phyloP scores from a whole-genome alignment of 2,113 vertebrate genomes.

The Alaudala cheleensis region DNA sequence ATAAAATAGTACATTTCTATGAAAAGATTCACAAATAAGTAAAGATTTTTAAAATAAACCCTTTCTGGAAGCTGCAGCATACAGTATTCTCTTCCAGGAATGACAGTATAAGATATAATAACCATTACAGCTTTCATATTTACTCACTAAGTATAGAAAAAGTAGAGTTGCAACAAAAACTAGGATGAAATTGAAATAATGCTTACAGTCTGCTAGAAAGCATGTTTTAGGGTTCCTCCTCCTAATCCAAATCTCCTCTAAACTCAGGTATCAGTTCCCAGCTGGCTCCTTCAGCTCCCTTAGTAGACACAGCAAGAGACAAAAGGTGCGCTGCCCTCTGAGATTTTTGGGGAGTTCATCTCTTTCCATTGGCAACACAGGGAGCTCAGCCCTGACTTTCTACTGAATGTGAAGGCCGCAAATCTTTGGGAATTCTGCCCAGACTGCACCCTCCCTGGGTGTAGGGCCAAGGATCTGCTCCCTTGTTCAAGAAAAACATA shows the following conservation, averaged over 20 bases:
- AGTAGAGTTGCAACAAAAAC: neutral
- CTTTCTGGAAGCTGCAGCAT: neutral
- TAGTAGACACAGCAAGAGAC: neutral
- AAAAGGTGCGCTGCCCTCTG: neutral
- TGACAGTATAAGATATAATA: neutral
- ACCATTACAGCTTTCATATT: neutral
- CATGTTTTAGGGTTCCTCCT: neutral
- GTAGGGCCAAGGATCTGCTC: neutral
- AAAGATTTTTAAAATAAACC: constrained; percentile 3
- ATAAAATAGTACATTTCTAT: constrained; percentile 37
- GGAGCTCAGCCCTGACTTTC: neutral
- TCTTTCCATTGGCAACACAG: neutral
- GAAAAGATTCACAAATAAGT: constrained; percentile 40
- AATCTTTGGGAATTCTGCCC: neutral
- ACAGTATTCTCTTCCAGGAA: neutral
- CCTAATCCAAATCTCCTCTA: neutral
- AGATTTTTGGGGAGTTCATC: neutral
- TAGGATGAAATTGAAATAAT: neutral
- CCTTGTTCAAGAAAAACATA: constrained; percentile 34
- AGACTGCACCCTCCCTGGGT: neutral
- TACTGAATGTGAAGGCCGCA: neutral
- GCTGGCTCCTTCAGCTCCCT: neutral
- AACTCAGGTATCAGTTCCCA: neutral
- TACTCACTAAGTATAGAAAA: neutral
- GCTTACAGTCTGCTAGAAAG: neutral